Percentiles rank a stretch among this genome's conserved stretches.
Evolutionary conservation across 2,797 vertebrate genomes (phyloP).

Genomic region (Molossus alvarezi): DNA sequence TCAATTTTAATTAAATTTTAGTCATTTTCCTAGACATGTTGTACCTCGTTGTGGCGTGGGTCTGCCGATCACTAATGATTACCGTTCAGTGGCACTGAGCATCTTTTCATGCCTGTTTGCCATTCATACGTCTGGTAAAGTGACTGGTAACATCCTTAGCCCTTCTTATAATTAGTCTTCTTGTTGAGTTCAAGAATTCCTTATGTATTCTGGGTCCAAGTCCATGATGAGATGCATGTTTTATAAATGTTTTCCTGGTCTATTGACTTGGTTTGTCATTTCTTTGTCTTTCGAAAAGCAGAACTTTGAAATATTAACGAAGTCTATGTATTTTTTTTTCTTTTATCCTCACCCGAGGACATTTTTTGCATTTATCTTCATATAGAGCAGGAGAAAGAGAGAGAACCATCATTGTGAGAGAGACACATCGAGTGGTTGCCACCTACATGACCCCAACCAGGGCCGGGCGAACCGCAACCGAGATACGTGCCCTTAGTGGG

Average conservation of each 20-base stretch:
- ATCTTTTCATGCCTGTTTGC: background rate
- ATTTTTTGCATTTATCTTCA: no score
- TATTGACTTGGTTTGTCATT: background rate
- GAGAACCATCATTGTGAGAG: no score
- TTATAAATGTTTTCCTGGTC: background rate
- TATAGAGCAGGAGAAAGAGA: no score
- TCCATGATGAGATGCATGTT: background rate
- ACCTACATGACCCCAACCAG: no score
- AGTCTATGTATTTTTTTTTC: background rate
- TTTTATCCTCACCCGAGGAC: no score
- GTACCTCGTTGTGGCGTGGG: background rate
- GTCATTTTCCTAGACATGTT: background rate
- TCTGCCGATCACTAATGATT: background rate
- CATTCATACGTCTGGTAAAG: background rate
- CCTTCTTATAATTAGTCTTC: background rate
- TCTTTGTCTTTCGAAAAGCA: background rate
- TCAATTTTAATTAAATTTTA: constrained; percentile 26
- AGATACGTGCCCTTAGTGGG: no score
- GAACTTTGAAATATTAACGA: background rate
- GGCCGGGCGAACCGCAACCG: no score
- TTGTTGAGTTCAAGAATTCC: background rate
- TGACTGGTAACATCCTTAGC: background rate
- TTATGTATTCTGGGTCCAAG: background rate
- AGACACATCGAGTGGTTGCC: no score
- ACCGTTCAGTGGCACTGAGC: background rate